These are phyloP conservation scores for rat (Rattus norvegicus) DNA, from an alignment of 2,113 vertebrate genomes.

Conservation along the genomic window DNA sequence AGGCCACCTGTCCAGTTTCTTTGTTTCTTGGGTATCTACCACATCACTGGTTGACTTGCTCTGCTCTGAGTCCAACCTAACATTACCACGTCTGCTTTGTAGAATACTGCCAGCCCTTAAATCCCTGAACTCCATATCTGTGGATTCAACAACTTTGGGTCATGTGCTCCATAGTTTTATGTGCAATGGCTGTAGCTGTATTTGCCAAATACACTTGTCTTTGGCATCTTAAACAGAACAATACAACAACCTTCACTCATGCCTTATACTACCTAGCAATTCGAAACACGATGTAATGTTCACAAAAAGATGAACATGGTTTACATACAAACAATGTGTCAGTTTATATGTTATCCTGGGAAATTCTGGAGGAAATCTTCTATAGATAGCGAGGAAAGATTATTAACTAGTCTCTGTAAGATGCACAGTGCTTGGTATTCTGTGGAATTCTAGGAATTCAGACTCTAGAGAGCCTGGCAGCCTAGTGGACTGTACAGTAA, in stretches of 20 bases:
- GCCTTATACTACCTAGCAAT: background rate
- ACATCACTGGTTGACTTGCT: background rate
- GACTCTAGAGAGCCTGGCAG: background rate
- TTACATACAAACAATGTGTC: background rate
- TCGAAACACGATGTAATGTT: background rate
- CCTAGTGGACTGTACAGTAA: background rate
- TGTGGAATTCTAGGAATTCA: background rate
- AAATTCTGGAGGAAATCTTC: background rate
- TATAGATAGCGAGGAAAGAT: background rate
- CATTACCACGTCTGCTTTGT: background rate
- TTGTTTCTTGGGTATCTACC: background rate
- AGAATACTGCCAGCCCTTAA: background rate
- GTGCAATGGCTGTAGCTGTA: background rate
- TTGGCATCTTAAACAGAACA: background rate
- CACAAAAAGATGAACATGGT: background rate
- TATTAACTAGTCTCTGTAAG: background rate
- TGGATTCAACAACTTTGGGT: background rate
- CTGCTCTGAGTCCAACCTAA: background rate
- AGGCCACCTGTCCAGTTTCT: background rate
- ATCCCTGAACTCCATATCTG: background rate
- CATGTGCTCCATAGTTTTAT: too few species aligned
- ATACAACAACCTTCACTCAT: background rate
- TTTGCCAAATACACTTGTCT: background rate
- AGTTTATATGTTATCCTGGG: background rate
- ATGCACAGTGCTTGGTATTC: background rate